These are phyloP conservation scores for Polypedilum pembai DNA, from an alignment of 1,140 invertebrate genomes.

Conservation along the genomic window DNA sequence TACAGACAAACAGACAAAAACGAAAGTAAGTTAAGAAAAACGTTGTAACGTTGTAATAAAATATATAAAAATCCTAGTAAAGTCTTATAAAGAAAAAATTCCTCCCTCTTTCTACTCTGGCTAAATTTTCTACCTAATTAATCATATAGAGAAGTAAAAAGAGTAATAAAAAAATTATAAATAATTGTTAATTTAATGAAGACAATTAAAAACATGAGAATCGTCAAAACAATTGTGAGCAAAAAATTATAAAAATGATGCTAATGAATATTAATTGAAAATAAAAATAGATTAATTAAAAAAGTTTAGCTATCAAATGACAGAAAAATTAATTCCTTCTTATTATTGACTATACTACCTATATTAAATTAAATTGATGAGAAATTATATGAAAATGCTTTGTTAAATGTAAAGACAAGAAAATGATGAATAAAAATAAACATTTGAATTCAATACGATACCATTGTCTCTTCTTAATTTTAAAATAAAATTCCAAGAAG, in stretches of 20 bases:
- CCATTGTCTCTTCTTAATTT: background rate
- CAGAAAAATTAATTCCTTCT: constrained; percentile 15
- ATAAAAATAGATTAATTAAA: constrained; percentile 17
- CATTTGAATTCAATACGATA: background rate
- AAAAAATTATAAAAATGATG: background rate
- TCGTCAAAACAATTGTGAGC: constrained; percentile 27
- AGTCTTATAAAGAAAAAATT: background rate
- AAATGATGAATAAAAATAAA: constrained; percentile 10
- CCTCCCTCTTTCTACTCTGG: constrained; percentile 1
- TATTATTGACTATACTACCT: constrained; percentile 8
- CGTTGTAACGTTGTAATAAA: too few relatives aligned
- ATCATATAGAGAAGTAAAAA: background rate
- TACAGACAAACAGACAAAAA: too few relatives aligned
- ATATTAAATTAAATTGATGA: constrained; percentile 19
- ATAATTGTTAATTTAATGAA: constrained; percentile 23
- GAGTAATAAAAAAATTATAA: background rate
- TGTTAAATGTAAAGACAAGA: constrained; percentile 25
- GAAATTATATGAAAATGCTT: constrained; percentile 27
- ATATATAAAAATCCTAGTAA: too few relatives aligned
- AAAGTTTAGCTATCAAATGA: constrained; percentile 13
- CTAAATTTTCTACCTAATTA: constrained; percentile 16
- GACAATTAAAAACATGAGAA: constrained; percentile 20
- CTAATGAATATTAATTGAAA: constrained; percentile 18
- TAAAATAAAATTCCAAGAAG: background rate
- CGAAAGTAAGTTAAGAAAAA: too few relatives aligned